A percentile compares a stretch with the other conserved stretches of the same genome.
Evolutionary conservation across 2,113 vertebrate genomes (phyloP).

Genomic region (Petrocephalus microphthalmus): DNA sequence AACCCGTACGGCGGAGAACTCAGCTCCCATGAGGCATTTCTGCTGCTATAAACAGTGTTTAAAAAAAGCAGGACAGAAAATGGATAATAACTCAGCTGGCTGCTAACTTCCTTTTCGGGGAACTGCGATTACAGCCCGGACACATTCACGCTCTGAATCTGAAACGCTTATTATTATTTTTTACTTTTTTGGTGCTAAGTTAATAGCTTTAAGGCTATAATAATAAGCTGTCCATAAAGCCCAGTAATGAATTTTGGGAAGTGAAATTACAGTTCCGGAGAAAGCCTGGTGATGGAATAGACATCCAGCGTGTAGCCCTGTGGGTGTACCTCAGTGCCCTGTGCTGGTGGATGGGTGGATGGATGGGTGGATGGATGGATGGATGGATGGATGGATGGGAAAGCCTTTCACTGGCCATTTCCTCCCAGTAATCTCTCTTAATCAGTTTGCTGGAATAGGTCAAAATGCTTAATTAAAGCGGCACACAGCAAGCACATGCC

Average conservation of each 20-base stretch:
- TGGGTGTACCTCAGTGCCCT: background rate
- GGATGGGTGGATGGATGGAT: background rate
- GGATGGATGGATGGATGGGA: background rate
- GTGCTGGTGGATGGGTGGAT: background rate
- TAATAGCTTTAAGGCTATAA: background rate
- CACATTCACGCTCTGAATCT: background rate
- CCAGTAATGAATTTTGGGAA: background rate
- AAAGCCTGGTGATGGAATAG: background rate
- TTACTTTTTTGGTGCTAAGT: background rate
- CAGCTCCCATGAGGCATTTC: background rate
- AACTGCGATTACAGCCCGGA: background rate
- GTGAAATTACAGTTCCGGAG: background rate
- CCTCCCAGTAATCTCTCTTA: background rate
- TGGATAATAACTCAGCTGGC: background rate
- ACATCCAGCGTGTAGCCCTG: background rate
- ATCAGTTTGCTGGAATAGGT: background rate
- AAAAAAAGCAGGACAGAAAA: background rate
- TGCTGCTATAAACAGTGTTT: background rate
- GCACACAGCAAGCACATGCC: background rate
- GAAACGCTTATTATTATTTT: background rate
- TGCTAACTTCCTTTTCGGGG: background rate
- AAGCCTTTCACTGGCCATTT: background rate
- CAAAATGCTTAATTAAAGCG: background rate
- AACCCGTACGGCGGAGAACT: background rate
- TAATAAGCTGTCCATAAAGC: background rate